Conservation (phyloP, 2,113 vertebrate species). For the Procavia capensis region DNA sequence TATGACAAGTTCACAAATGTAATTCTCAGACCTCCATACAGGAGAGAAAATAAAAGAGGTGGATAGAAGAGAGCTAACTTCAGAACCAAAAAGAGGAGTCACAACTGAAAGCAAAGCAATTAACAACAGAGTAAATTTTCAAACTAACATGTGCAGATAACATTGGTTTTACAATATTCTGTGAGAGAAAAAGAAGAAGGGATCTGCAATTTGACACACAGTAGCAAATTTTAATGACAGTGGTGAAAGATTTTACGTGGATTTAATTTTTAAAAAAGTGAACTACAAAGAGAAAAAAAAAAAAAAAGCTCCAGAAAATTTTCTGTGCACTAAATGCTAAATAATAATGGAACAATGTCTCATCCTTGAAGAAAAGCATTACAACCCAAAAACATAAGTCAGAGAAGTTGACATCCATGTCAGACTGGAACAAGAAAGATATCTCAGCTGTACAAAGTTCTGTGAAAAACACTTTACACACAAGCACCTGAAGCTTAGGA, state of each 20-base stretch:
- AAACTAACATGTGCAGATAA: background rate
- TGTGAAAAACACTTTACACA: background rate
- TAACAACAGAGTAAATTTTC: background rate
- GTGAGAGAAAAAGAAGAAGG: background rate
- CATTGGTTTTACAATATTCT: background rate
- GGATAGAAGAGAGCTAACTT: background rate
- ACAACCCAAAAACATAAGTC: background rate
- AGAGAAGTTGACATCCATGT: background rate
- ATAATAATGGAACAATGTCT: background rate
- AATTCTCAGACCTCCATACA: too few relatives aligned
- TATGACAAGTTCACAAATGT: too few relatives aligned
- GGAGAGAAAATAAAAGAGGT: background rate
- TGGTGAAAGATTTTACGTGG: background rate
- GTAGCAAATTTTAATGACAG: background rate
- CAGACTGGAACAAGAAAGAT: background rate
- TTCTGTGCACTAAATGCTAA: background rate
- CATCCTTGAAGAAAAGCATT: background rate
- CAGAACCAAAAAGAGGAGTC: background rate
- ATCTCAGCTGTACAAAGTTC: background rate
- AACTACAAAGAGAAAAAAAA: background rate
- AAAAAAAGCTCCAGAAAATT: background rate
- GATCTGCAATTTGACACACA: background rate
- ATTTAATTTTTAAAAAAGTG: slow-evolving; percentile 32
- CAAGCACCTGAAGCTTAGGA: background rate
- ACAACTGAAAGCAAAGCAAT: background rate